Base-by-base conservation (phyloP, 2,888 invertebrate genomes). In the Subacronicta megacephala region DNA sequence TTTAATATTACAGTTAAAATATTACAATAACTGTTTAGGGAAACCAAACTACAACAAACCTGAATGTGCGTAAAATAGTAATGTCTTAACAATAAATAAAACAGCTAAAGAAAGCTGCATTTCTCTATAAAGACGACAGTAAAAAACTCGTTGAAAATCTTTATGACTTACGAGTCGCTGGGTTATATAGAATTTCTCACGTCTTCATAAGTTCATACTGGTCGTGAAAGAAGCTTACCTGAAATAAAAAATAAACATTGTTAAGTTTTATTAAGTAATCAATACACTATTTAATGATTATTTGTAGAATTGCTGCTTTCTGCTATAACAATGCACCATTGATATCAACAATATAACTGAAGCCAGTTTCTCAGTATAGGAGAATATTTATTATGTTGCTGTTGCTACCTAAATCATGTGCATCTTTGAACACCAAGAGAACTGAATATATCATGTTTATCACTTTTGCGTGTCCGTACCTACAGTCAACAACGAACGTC, bases 121-220 rank as follows among this genome's bases (percentile, higher is more conserved):
- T 62, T 72, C 58, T 63, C 51, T 56, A 65, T 70, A 59, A 62
- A 49, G 49, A 45, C 56, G 63, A 56, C 55, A 68, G 26, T 62
- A 26, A 68, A 75, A 75, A 58, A 65, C 65, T 72, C 77, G 78
- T 78, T 66, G 72, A 82, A 69, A 77, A 59, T 68, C 61, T 77
- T 81, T 78, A 81, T 68, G 70, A 71, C 75, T 79, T 66, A 75
- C 74, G 56, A 62, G 60, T 72, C 66, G 59, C 71, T 61, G 38
- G 23, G 52, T 37, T 67, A 61, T 71, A 78, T 76, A 68, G 83
- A 84, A 83, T 80, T 83, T 82, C 77, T 80, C 82, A 82, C 80
- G 68, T 67, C 60, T 63, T 47, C 51, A 53, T 42, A 68, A 66
- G 59, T 63, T 47, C 51, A 53, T 42, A 68, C 45, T 57, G 60